Evolutionary conservation across 2,888 invertebrate species (phyloP), one percentile per base, ranked within the genome.

Genomic region (Neria commutata): DNA sequence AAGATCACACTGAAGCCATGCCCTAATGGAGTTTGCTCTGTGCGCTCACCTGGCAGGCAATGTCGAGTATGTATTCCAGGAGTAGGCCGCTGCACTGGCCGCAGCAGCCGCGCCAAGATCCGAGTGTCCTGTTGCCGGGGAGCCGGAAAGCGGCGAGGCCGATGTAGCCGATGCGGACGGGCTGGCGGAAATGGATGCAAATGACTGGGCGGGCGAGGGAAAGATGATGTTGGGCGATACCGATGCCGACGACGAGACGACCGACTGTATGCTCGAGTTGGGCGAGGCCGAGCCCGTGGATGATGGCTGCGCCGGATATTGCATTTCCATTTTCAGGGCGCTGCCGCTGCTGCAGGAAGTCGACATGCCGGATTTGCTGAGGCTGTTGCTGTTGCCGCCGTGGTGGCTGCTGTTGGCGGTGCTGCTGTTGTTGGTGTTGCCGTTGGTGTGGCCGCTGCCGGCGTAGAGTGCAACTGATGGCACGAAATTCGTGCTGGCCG

Each of bases 301-400:
- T 45, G 81, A 79, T 47, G 81, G 70, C 67, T 79, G 81, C 49
- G 80, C 75, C 65, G 81, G 82, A 74, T 81, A 81, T 70, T 78
- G 79, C 65, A 77, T 69, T 66, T 79, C 78, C 75, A 78, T 58
- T 65, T 77, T 77, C 75, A 77, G 63, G 16, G 61, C 68, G 63
- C 61, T 58, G 46, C 34, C 19, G 57, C 51, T 56, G 61, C 50
- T 59, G 61, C 37, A 49, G 45, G 47, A n/a, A n/a, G n/a, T n/a
- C n/a, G n/a, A n/a, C 40, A 54, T 45, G 48, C 29, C 21, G 45
- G 40, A 45, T 8, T 49, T 55, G 16, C 42, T 46, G n/a, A 21
- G 14, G 10, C 17, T 17, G 45, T 24, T 48, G 52, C 55, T 21
- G 29, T 47, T 21, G 62, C 26, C 16, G 54, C 54, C n/a, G 56